Evolutionary conservation across 2,113 vertebrate genomes (phyloP), one percentile per base, ranked within the genome.

Genomic region (Gopherus evgoodei): DNA sequence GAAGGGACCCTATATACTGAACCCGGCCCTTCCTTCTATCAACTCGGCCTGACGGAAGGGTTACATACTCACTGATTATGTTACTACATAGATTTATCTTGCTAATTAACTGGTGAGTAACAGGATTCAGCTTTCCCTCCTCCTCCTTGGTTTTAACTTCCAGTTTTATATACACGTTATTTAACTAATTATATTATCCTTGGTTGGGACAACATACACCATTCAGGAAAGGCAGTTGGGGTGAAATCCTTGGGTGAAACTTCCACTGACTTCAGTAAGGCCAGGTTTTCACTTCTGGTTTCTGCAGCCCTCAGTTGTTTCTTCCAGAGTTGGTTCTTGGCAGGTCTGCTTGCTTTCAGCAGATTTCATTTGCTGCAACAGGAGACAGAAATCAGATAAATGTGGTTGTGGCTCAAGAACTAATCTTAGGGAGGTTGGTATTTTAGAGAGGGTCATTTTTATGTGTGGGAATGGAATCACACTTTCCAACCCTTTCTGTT

Each of bases 401-500:
- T 3, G 19, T 75, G 69, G 69, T 75, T 78, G 35, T 35, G 65
- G 11, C 24, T 7, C 11, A 5, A 9, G 5, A 52, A 38, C 27
- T 25, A 84, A 5, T 85, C 13, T 17, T 62, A 11, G 38, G 17
- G 9, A 42, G 44, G 2, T 47, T 47, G 6, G 16, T 0, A 1
- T 83, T 38, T n/a, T 86, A 17, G n/a, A 49, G 19, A 4, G 25
- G 6, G 17, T 47, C 56, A 9, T 59, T 49, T 83, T 83, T n/a
- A 31, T 89, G 17, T 1, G 22, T 90, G 19, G 57, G 8, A 84
- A 87, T 27, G 1, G 0, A 38, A 29, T 91, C 78, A 22, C 3
- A 38, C n/a, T 38, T 42, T 84, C 42, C 29, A 84, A 17, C 52
- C 16, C 57, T 59, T 11, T 42, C 2, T 31, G 3, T 49, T 21